phyloP scores from a whole-genome alignment of 1,140 invertebrate genomes.

The Zaprionus gabonicus region DNA sequence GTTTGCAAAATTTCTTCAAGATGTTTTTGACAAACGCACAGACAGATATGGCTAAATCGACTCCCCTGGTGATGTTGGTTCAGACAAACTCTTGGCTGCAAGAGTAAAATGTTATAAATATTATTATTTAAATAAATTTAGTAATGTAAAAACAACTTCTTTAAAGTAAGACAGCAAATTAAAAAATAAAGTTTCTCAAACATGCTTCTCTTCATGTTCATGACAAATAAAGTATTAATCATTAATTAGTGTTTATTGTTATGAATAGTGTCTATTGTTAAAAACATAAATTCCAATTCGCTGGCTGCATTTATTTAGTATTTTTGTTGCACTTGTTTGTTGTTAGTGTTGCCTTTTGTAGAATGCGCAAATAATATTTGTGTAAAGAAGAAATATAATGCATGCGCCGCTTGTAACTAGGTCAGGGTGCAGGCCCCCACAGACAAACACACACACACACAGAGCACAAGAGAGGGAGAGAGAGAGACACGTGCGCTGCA shows the following conservation, averaged over 20 bases:
- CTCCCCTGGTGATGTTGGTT: no score
- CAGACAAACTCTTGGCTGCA: no score
- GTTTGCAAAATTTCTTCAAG: no score
- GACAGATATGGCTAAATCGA: no score
- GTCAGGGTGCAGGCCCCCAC: conserved; percentile 73
- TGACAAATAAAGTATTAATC: neutral
- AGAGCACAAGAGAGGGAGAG: conserved; percentile 1
- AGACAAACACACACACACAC: conserved; percentile 36
- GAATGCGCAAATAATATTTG: conserved; percentile 43
- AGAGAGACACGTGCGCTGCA: conserved; percentile 44
- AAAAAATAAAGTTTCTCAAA: no score
- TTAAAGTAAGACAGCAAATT: no score
- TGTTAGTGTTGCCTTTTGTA: conserved; percentile 11
- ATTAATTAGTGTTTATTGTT: neutral
- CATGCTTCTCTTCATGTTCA: no score
- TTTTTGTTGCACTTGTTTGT: neutral
- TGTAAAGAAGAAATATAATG: conserved; percentile 50
- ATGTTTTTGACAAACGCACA: no score
- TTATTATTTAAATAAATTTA: no score
- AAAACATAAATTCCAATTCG: neutral
- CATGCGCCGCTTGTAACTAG: conserved; percentile 66
- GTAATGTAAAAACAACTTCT: no score
- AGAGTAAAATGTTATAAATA: no score
- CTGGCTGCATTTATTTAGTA: neutral
- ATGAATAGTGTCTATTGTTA: no score